These are phyloP conservation scores for Drosophila ohnishii DNA, from an alignment of 1,140 invertebrate species.

Conservation along the genomic window DNA sequence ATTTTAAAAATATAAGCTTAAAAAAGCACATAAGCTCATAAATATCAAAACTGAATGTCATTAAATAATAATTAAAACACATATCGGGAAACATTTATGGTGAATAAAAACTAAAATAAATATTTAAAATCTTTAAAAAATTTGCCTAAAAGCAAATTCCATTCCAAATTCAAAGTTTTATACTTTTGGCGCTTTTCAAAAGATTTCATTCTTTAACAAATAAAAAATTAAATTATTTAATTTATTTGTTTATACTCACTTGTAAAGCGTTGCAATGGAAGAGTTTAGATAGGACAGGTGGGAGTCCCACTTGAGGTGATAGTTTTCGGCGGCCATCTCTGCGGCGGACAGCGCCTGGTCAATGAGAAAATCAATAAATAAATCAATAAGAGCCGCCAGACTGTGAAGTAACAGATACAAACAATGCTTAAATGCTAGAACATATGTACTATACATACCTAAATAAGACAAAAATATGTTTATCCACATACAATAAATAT, in stretches of 20 bases:
- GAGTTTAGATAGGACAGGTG: conserved; percentile 91
- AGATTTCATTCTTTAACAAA: background rate
- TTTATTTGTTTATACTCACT: conserved; percentile 79
- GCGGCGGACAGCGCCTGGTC: conserved; percentile 50
- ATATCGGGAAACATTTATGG: background rate
- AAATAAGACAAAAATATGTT: background rate
- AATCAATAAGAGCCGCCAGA: conserved; percentile 35
- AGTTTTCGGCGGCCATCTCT: conserved; percentile 87
- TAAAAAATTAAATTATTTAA: background rate
- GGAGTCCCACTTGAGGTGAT: conserved; percentile 94
- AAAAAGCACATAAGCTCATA: no score
- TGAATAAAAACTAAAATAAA: background rate
- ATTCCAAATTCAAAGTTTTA: no score
- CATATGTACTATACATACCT: background rate
- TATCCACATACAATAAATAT: background rate
- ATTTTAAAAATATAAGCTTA: background rate
- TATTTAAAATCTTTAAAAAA: background rate
- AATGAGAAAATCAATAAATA: conserved; percentile 72
- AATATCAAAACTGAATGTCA: no score
- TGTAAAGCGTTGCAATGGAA: conserved; percentile 90
- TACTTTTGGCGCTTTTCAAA: background rate
- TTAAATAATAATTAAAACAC: no score
- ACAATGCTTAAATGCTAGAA: background rate
- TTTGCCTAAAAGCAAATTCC: background rate
- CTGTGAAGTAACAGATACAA: conserved; percentile 2